These are phyloP conservation scores for Cathartes aura DNA, from an alignment of 2,113 vertebrate species.

Conservation along the genomic window DNA sequence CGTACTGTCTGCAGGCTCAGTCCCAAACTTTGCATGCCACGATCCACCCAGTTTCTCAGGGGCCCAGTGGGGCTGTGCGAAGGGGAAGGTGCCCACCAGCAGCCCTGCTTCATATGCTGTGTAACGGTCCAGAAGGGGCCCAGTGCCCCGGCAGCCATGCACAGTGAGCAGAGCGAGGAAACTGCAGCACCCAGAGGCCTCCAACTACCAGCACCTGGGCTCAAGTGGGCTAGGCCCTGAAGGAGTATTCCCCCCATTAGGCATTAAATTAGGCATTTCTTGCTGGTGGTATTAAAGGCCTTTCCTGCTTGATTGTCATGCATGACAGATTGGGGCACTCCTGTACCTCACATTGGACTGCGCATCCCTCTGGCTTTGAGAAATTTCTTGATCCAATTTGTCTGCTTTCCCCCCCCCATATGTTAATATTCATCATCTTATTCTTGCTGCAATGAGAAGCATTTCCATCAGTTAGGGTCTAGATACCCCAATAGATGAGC, in stretches of 20 bases:
- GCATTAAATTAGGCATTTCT: background rate
- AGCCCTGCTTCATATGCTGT: background rate
- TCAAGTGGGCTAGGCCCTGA: background rate
- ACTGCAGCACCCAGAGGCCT: rapidly evolving
- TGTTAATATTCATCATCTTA: background rate
- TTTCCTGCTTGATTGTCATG: rapidly evolving
- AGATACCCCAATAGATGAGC: background rate
- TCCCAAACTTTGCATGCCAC: rapidly evolving
- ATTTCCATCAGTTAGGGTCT: background rate
- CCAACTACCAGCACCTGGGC: background rate
- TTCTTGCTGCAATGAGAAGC: background rate
- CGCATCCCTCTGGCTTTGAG: background rate
- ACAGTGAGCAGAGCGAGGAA: background rate
- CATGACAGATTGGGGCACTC: rapidly evolving
- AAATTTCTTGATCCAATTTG: background rate
- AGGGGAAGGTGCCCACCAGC: background rate
- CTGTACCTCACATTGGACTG: rapidly evolving
- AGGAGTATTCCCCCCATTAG: background rate
- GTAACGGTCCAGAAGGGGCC: background rate
- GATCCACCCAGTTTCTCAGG: background rate
- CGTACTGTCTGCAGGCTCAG: background rate
- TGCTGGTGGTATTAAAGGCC: background rate
- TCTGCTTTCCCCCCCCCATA: rapidly evolving
- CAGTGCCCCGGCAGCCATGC: rapidly evolving
- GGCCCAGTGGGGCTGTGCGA: too few relatives aligned